Conservation (phyloP, 2,888 invertebrate species). For the Drosophila meridionalis region DNA sequence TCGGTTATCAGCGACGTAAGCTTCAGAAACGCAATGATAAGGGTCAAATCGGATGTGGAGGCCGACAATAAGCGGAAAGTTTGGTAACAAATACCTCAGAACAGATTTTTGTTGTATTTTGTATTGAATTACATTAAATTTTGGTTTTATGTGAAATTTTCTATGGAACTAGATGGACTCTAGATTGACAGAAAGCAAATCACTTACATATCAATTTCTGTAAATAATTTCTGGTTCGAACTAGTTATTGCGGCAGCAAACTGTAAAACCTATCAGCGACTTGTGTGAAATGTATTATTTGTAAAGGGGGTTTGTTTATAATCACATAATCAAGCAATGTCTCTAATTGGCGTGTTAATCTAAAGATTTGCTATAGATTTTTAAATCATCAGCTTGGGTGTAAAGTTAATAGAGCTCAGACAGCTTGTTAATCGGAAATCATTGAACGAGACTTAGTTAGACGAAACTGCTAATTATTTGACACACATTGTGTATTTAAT, state of each 20-base stretch:
- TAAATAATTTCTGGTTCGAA: slow-evolving; percentile 14
- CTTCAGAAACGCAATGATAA: slow-evolving; percentile 33
- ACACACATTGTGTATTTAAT: not conserved
- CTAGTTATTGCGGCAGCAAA: slow-evolving; percentile 28
- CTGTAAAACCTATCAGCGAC: slow-evolving; percentile 9
- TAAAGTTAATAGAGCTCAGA: not conserved
- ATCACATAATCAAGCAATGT: not conserved
- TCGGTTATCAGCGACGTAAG: slow-evolving; percentile 46
- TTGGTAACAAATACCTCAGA: slow-evolving; percentile 5
- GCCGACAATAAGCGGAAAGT: slow-evolving; percentile 16
- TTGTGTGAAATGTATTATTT: slow-evolving; percentile 17
- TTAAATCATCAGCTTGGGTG: not conserved
- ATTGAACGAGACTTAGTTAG: not conserved
- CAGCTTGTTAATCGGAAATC: not conserved
- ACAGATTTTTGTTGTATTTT: not conserved
- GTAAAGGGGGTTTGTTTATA: slow-evolving; percentile 1
- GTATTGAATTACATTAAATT: slow-evolving; percentile 1
- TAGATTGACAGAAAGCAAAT: not conserved
- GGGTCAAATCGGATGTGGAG: slow-evolving; percentile 35
- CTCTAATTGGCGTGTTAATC: slow-evolving; percentile 4
- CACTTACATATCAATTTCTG: not conserved
- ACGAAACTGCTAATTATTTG: not conserved
- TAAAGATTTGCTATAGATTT: not conserved
- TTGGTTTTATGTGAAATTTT: not conserved
- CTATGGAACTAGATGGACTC: slow-evolving; percentile 3